phyloP scores from a whole-genome alignment of 2,888 invertebrate species.

The Nephrocerus scutellatus region DNA sequence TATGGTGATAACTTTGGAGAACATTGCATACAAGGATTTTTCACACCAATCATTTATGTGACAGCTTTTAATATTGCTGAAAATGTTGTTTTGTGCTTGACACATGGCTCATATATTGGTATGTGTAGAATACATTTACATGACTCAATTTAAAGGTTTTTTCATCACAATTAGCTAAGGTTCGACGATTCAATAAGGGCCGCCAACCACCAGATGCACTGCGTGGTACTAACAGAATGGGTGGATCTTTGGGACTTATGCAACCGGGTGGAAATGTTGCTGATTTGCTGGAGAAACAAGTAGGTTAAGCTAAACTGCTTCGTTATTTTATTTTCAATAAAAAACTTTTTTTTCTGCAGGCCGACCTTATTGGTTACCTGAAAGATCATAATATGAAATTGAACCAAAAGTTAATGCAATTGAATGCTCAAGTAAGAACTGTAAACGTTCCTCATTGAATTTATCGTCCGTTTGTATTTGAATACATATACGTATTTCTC shows the following conservation, averaged over 20 bases:
- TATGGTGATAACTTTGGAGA: slow-evolving; percentile 51
- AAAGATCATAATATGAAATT: slow-evolving; percentile 61
- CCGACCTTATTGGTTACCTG: slow-evolving; percentile 62
- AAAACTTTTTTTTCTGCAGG: slow-evolving; percentile 38
- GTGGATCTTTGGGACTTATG: slow-evolving; percentile 44
- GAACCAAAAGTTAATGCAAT: slow-evolving; percentile 57
- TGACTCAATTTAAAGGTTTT: slow-evolving; percentile 5
- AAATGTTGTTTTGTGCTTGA: slow-evolving; percentile 48
- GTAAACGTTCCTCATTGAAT: too few relatives aligned
- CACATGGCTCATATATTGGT: slow-evolving; percentile 54
- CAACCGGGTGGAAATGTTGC: slow-evolving; percentile 50
- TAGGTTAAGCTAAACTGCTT: slow-evolving; percentile 22
- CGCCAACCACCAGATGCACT: slow-evolving; percentile 58
- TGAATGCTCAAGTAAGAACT: slow-evolving; percentile 50
- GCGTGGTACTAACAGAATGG: slow-evolving; percentile 45
- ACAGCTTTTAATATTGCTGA: slow-evolving; percentile 52
- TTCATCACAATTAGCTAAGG: slow-evolving; percentile 49
- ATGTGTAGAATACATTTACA: slow-evolving; percentile 21
- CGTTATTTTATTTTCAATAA: slow-evolving; percentile 1
- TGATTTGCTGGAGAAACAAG: slow-evolving; percentile 61
- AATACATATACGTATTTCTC: too few relatives aligned
- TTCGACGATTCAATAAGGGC: slow-evolving; percentile 54
- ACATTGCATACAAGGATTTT: slow-evolving; percentile 50
- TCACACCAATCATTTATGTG: slow-evolving; percentile 56
- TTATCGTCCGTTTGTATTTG: too few relatives aligned